phyloP scores from a whole-genome alignment of 2,113 vertebrate genomes.

The Dryoscopus gambensis region DNA sequence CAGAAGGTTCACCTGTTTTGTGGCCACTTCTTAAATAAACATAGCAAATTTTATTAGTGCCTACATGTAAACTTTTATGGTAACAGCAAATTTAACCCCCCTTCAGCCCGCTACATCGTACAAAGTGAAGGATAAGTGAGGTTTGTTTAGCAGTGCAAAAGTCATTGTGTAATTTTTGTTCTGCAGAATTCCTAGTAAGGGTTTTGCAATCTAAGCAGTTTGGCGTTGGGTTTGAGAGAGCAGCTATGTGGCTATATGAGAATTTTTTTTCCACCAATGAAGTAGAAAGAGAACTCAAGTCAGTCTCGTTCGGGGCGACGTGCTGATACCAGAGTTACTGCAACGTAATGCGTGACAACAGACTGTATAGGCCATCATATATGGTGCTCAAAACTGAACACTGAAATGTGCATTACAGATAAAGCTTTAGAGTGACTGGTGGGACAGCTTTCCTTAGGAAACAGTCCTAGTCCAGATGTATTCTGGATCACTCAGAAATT shows the following conservation, averaged over 20 bases:
- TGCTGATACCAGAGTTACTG: not conserved
- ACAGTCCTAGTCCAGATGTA: not conserved
- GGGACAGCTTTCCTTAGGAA: not conserved
- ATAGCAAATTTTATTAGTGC: not conserved
- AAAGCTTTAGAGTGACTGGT: not conserved
- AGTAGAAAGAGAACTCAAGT: not conserved
- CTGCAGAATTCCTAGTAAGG: not conserved
- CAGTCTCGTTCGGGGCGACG: accelerated
- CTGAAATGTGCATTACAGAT: not conserved
- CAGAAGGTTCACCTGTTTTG: not conserved
- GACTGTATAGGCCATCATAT: not conserved
- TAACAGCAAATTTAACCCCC: not conserved
- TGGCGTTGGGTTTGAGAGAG: not conserved
- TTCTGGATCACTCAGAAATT: not conserved
- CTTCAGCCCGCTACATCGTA: not conserved
- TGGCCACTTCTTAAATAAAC: accelerated
- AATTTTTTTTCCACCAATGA: not conserved
- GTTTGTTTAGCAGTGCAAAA: not conserved
- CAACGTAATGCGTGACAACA: accelerated
- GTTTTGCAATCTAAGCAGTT: not conserved
- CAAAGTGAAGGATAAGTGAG: not conserved
- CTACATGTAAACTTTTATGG: not conserved
- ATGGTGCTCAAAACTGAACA: not conserved
- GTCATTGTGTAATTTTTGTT: not conserved
- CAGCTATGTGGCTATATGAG: not conserved